phyloP scores from a whole-genome alignment of 2,113 vertebrate genomes.

The Microcebus murinus region DNA sequence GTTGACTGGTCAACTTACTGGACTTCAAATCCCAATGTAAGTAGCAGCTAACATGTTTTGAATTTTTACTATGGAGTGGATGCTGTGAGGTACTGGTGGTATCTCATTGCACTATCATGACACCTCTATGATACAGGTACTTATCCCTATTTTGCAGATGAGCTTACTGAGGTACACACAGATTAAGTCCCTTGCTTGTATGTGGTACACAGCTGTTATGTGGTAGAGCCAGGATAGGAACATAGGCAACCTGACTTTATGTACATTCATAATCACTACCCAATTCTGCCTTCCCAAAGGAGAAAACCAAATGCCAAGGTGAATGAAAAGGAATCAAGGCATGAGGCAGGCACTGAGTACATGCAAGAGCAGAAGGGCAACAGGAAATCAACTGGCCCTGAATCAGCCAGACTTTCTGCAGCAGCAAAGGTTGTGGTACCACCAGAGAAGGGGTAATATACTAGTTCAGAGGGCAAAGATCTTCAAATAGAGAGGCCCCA shows the following conservation, averaged over 20 bases:
- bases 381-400: not conserved
- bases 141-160: not conserved
- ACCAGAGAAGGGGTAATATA: not conserved
- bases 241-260: not conserved
- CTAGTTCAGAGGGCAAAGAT: not conserved
- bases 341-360: not conserved
- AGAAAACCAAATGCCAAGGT: slow-evolving; percentile 28
- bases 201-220: not conserved
- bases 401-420: not conserved
- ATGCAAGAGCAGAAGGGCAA: not conserved
- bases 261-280: not conserved
- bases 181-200: not conserved
- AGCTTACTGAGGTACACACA: not conserved
- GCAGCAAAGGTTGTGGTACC: not conserved
- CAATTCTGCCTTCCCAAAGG: not conserved
- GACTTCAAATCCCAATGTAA: slow-evolving; percentile 26
- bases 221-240: not conserved
- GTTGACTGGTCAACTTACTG: not conserved
- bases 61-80: slow-evolving; percentile 7
- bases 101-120: not conserved
- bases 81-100: not conserved
- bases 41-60: not conserved
- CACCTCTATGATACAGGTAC: not conserved
- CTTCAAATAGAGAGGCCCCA: not conserved
- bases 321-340: slow-evolving; percentile 48